Evolutionary conservation across 2,888 invertebrate genomes (phyloP), one percentile per base, ranked within the genome.

Genomic region (Temnothorax rugatulus): DNA sequence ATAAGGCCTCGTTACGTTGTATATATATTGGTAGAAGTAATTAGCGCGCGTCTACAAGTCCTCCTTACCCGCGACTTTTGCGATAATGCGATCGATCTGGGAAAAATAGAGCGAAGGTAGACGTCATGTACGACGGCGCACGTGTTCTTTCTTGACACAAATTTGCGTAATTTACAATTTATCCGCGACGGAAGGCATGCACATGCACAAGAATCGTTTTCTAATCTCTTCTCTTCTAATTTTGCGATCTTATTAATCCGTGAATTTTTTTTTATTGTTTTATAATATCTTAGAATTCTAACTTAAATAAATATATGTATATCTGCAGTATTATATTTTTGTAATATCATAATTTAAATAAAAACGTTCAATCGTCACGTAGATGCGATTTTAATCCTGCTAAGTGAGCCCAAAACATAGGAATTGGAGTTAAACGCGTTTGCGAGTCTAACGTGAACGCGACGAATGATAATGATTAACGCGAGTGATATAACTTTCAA

Each of bases 51-150:
- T 44, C 8, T 54, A 41, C 52, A 9, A 68, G 3, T 9, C 13
- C 68, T 52, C 52, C 18, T 52, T 64, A 25, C 4, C 15, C 25
- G 2, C 9, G 47, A 54, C 38, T 76, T 76, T 66, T 76, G 41
- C 13, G 52, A 21, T 64, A 66, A 41, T 8, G 25, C 52, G 41
- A 77, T 76, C 25, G 52, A 76, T 69, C n/a, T 21, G 77, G 77
- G 25, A 68, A 77, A 68, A 57, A 68, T 68, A 41, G 66, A 54
- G 9, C n/a, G 25, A 44, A 18, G n/a, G 13, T 38, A 18, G 21
- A 54, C 38, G 9, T 54, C n/a, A 21, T 38, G 29, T 7, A 25
- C 9, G 15, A 4, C 13, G 5, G 21, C 13, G 50, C 15, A n/a
- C 38, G 13, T n/a, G 21, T 69, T 4, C 8, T 61, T 44, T 74